Evolutionary conservation across 2,113 vertebrate genomes (phyloP).

Genomic region (Salvelinus fontinalis): DNA sequence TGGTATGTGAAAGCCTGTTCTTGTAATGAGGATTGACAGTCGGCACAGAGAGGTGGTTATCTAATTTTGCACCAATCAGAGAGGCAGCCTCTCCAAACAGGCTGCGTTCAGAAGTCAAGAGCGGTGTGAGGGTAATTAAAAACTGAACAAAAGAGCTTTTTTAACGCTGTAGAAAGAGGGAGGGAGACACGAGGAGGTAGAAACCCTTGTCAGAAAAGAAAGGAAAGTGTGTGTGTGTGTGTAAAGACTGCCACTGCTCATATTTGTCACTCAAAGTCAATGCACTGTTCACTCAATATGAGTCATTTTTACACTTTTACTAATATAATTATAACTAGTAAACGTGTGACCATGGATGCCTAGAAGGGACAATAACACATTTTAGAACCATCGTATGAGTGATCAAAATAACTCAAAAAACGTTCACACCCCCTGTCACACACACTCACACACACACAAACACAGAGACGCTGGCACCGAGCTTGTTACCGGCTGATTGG

Average conservation of each 20-base stretch:
- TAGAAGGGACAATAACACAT: not conserved
- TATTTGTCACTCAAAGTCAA: not conserved
- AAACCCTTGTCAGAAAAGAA: conserved; percentile 43
- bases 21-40: conserved; percentile 46
- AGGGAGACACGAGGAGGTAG: conserved; percentile 35
- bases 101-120: conserved; percentile 61
- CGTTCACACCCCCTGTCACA: conserved; percentile 3
- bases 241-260: not conserved
- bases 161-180: conserved; percentile 46
- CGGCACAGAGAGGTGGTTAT: conserved; percentile 56
- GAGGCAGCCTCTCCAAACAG: conserved; percentile 48
- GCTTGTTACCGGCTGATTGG: not conserved
- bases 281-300: no score
- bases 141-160: conserved; percentile 70
- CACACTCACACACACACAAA: conserved; percentile 16
- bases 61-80: conserved; percentile 60
- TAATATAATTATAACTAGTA: no score
- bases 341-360: no score
- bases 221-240: conserved; percentile 7
- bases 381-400: not conserved
- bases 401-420: not conserved
- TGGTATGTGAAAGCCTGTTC: conserved; percentile 32
- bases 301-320: no score
- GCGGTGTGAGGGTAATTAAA: conserved; percentile 71
- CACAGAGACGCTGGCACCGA: not conserved